Percentiles rank a stretch among this genome's conserved stretches.
These are phyloP conservation scores for Omphaloscelis lunosa DNA, from an alignment of 2,888 invertebrate genomes.

Conservation along the genomic window DNA sequence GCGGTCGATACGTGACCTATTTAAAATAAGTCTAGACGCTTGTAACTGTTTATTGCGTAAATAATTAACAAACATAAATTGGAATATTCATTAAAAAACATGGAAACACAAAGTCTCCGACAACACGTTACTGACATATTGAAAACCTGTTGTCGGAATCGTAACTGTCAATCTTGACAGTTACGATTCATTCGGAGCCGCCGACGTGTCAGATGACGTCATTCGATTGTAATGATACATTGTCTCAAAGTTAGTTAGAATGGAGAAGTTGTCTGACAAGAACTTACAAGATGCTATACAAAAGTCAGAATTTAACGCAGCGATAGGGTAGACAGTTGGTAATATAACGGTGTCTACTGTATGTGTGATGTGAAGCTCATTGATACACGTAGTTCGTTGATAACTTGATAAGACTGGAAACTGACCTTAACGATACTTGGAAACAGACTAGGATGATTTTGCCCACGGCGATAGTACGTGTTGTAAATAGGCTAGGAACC, in stretches of 20 bases:
- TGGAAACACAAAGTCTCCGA: conserved; percentile 17
- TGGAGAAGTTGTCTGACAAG: conserved; percentile 11
- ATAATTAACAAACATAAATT: conserved; percentile 2
- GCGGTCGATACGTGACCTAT: conserved; percentile 19
- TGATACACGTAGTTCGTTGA: background rate
- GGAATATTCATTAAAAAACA: conserved; percentile 12
- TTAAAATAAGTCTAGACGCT: conserved; percentile 24
- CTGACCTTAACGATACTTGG: background rate
- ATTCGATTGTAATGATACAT: conserved; percentile 14
- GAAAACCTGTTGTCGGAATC: background rate
- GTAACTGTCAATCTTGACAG: conserved; percentile 15
- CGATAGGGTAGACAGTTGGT: background rate
- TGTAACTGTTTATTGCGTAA: background rate
- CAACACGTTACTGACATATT: background rate
- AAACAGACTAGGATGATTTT: background rate
- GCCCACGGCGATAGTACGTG: background rate
- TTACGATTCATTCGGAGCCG: conserved; percentile 1
- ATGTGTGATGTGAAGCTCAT: background rate
- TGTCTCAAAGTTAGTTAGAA: conserved; percentile 17
- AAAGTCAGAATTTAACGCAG: conserved; percentile 1
- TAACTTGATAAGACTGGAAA: background rate
- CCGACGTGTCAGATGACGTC: conserved; percentile 38
- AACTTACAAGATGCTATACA: conserved; percentile 16
- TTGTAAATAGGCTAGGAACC: background rate
- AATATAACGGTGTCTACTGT: background rate